phyloP scores from a whole-genome alignment of 2,888 invertebrate species.

The Acronicta alni region DNA sequence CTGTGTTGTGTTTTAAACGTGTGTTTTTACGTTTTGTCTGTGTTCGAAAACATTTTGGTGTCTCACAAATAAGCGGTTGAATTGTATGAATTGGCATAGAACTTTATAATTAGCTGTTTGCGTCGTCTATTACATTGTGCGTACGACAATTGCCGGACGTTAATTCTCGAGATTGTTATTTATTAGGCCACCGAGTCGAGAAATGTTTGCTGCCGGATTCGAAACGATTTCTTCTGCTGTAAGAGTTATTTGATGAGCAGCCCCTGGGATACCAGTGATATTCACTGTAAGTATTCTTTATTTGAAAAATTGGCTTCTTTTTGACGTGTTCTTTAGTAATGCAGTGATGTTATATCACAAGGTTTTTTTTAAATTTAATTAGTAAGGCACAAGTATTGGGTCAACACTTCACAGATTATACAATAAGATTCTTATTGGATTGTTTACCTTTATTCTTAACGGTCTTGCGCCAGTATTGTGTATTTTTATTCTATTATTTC shows the following conservation, averaged over 20 bases:
- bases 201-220: constrained; percentile 37
- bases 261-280: constrained; percentile 36
- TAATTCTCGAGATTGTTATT: constrained; percentile 43
- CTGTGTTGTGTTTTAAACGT: constrained; percentile 38
- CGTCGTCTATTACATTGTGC: constrained; percentile 51
- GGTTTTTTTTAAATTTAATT: constrained; percentile 55
- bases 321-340: constrained; percentile 11
- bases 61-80: constrained; percentile 47
- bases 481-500: not conserved
- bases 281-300: constrained; percentile 45
- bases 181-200: constrained; percentile 33
- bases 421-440: constrained; percentile 49
- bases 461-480: not conserved
- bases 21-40: constrained; percentile 37
- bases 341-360: constrained; percentile 28
- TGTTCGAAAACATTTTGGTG: constrained; percentile 45
- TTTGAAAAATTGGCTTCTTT: constrained; percentile 23
- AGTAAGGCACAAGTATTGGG: constrained; percentile 32
- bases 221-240: constrained; percentile 20
- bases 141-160: constrained; percentile 57
- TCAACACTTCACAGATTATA: constrained; percentile 31
- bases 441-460: not conserved
- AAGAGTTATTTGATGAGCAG: constrained; percentile 53
- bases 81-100: constrained; percentile 58
- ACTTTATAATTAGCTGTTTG: constrained; percentile 61